These are phyloP conservation scores for Cinclus cinclus DNA, from an alignment of 2,113 vertebrate genomes.

Conservation along the genomic window DNA sequence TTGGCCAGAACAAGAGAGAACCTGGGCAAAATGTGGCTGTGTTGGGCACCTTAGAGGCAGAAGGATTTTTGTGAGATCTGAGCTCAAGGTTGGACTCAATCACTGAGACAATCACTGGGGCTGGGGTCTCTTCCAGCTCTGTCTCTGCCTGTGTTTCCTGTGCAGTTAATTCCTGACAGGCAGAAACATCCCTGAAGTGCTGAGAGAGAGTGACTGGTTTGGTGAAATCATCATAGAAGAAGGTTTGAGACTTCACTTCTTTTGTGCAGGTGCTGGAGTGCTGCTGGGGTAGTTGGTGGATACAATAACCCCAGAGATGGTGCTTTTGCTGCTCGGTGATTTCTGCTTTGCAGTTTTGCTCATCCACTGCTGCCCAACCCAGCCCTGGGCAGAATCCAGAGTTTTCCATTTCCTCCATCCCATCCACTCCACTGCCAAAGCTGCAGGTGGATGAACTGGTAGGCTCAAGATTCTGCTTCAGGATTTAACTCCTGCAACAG, in stretches of 20 bases:
- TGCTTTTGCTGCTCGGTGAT: neutral
- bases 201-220: neutral
- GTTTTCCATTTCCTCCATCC: neutral
- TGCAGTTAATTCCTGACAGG: neutral
- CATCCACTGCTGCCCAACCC: neutral
- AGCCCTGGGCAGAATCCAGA: neutral
- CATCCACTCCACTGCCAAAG: no score
- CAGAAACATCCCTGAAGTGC: neutral
- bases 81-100: accelerated
- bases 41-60: neutral
- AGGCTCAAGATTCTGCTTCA: neutral
- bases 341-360: neutral
- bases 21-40: accelerated
- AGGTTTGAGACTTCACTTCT: neutral
- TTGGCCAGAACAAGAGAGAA: neutral
- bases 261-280: neutral
- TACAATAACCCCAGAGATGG: neutral
- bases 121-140: neutral
- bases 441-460: neutral
- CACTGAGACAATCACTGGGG: neutral
- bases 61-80: neutral
- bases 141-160: neutral
- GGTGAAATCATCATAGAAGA: neutral
- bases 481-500: neutral
- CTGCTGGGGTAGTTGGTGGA: neutral